These are phyloP conservation scores for Oligia strigilis DNA, from an alignment of 2,888 invertebrate species.

Conservation along the genomic window DNA sequence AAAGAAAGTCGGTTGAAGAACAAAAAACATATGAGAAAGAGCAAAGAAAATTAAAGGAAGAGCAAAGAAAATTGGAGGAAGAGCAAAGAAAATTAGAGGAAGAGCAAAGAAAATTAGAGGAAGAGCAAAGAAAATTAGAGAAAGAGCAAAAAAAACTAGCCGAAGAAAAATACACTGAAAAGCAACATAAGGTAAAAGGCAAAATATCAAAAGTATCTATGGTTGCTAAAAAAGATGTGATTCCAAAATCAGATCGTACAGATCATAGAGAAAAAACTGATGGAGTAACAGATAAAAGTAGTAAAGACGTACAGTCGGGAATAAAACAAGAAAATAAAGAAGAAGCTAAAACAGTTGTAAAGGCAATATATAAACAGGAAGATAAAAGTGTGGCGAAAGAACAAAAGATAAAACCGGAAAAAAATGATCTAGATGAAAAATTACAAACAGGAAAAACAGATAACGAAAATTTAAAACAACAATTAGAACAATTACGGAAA, in stretches of 20 bases:
- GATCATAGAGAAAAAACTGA: neutral
- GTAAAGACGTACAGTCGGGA: too few species aligned
- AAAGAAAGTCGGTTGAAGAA: constrained; percentile 11
- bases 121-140: neutral
- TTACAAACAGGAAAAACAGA: neutral
- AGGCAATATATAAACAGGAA: neutral
- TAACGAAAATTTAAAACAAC: neutral
- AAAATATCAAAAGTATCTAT: too few species aligned
- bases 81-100: neutral
- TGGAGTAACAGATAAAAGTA: too few species aligned
- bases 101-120: neutral
- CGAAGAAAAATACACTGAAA: neutral
- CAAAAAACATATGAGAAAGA: neutral
- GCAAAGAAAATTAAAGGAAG: neutral
- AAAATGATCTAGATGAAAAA: neutral
- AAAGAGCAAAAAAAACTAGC: neutral
- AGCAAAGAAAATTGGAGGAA: constrained; percentile 1
- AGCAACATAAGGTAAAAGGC: too few species aligned
- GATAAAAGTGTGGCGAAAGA: neutral
- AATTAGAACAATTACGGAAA: too few species aligned
- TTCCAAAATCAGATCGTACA: neutral
- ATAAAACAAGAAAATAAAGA: too few species aligned
- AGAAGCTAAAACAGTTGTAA: neutral
- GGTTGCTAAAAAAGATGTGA: too few species aligned
- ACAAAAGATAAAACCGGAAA: neutral